Evolutionary conservation across 2,888 invertebrate species (phyloP), one percentile per base, ranked within the genome.

Genomic region (Euzetes globulus): DNA sequence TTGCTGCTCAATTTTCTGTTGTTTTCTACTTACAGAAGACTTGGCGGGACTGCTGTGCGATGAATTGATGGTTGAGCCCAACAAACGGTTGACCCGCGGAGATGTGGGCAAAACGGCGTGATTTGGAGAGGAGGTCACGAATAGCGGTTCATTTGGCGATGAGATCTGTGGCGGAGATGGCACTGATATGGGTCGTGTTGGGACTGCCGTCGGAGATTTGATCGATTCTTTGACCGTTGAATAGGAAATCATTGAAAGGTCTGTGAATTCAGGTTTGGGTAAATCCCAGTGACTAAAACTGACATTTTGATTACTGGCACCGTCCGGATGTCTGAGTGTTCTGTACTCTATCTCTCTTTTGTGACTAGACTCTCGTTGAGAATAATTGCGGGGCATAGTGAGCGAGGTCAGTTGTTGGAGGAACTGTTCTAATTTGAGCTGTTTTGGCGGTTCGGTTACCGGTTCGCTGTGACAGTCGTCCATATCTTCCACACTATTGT

Each of bases 381-480:
- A 55, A n/a, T 72, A 58, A 29, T 27, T 72, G 60, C 47, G 47
- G 27, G 75, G 68, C 22, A 47, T 65, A 6, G 72, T 75, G n/a
- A 73, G 60, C 6, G 65, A 73, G 47, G 70, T 72, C 22, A 76
- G 58, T 58, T 76, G 72, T 73, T 75, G 72, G 19, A 76, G 73
- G 50, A 76, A 76, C 60, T 76, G 75, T 75, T 76, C 76, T 19
- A 76, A 52, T 73, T 76, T 76, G 37, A 76, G 65, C 60, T 76
- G 76, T 71, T 76, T 76, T 15, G 76, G 76, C 41, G 76, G 76
- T 70, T 76, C 76, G 13, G 76, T 70, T 6, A 72, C 58, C 17
- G 55, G 60, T 47, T 72, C 72, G 29, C 72, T 72, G 29, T 55
- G 55, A 58, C 45, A 63, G 63, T 65, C 73, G 45, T 73, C 65